phyloP scores from a whole-genome alignment of 1,140 invertebrate species.

The Microplitis demolitor region DNA sequence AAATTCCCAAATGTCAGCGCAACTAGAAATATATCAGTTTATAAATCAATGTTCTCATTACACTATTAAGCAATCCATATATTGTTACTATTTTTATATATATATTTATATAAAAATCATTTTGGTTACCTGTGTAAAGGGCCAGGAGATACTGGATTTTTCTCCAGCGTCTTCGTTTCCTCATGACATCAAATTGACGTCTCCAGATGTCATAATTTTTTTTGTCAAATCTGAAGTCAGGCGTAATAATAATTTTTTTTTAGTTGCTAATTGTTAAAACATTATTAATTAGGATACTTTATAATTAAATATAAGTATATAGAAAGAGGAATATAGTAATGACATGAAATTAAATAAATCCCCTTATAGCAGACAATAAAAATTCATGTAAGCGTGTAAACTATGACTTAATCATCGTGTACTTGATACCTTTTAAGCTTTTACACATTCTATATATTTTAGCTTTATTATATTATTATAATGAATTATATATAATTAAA shows the following conservation, averaged over 20 bases:
- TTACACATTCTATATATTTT: background rate
- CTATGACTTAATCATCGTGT: background rate
- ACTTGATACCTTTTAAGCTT: background rate
- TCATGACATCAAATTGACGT: background rate
- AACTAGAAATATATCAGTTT: conserved; percentile 21
- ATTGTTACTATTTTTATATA: background rate
- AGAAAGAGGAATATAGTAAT: background rate
- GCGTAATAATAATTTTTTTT: background rate
- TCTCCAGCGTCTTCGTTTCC: background rate
- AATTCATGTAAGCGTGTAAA: background rate
- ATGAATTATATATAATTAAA: conserved; percentile 5
- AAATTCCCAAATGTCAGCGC: conserved; percentile 29
- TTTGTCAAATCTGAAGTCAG: background rate
- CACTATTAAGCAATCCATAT: background rate
- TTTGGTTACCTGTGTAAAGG: background rate
- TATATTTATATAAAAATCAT: too few species aligned
- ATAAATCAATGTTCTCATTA: background rate
- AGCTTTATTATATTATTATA: background rate
- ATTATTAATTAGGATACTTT: too few species aligned
- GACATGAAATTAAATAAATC: background rate
- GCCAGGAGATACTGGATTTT: background rate
- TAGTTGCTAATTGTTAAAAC: background rate
- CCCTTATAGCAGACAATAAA: too few species aligned
- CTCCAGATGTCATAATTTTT: background rate
- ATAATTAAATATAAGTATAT: background rate